Base-by-base conservation (phyloP, 2,113 vertebrate species). In the Callorhinus ursinus region DNA sequence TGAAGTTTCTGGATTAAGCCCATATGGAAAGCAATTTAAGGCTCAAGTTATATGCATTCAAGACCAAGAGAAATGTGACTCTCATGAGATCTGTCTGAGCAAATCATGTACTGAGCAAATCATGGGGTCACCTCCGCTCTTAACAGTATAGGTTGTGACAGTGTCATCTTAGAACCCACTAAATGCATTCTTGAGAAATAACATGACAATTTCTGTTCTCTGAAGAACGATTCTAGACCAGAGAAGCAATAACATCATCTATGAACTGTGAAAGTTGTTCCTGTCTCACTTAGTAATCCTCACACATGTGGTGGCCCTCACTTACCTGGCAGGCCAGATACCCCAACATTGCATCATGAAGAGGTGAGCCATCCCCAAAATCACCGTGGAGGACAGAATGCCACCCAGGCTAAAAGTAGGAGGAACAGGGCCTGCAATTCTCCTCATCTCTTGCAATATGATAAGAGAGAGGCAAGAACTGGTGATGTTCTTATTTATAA, bases 321-420 rank as follows among this genome's bases (percentile, higher is more conserved):
- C 5, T 5, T 69, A 57, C 9, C 51, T 46, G 16, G 16, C 16
- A 0, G 33, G n/a, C 1, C 12, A 33, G 14, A 53, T 16, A 21
- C 4, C 1, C 4, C 22, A 36, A 28, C 0, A 0, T 33, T 39
- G 33, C 19, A 9, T 14, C 8, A 3, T 7, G 63, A 11, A 26
- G 69, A 51, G 14, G 31, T 21, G 55, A 74, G 6, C 36, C 13
- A 19, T 15, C 19, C 2, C 28, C 18, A 9, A 19, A 46, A 33
- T 71, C 42, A 26, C 4, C 1, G 4, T 13, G 12, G 12, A 86
- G 26, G 31, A n/a, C 10, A 16, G 51, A 53, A 71, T 12, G 6
- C 36, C 24, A 24, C 33, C 15, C 2, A 36, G 59, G 42, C 53
- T 49, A 24, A 51, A 67, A 9, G 33, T 26, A 71, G 28, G 72